These are phyloP conservation scores for Gobiocypris rarus DNA, from an alignment of 2,113 vertebrate species.

Conservation along the genomic window DNA sequence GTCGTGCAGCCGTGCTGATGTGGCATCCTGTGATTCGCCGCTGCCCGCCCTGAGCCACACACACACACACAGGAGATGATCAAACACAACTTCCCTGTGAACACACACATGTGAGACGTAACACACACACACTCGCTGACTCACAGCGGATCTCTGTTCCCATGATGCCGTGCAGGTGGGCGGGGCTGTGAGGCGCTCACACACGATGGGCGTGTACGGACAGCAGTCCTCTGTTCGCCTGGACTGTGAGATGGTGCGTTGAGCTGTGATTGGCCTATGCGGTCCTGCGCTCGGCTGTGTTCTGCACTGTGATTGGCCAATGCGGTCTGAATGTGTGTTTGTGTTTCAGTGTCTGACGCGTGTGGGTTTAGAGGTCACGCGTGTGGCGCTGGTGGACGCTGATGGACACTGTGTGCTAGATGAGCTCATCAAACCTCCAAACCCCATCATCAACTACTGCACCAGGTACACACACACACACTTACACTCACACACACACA, in stretches of 20 bases:
- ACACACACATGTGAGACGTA: neutral
- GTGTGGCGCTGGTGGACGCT: conserved; percentile 84
- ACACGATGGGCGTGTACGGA: too few relatives aligned
- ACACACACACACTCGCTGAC: neutral
- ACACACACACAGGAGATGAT: conserved; percentile 73
- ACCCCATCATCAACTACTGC: conserved; percentile 80
- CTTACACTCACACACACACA: conserved; percentile 6
- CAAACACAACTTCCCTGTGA: conserved; percentile 65
- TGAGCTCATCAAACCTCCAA: conserved; percentile 84
- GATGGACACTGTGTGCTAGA: conserved; percentile 82
- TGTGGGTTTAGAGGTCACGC: conserved; percentile 80
- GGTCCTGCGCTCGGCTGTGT: neutral
- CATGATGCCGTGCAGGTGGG: conserved; percentile 70
- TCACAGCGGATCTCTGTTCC: neutral
- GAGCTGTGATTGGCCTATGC: neutral
- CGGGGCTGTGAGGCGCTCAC: conserved; percentile 72
- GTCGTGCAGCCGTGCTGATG: conserved; percentile 44
- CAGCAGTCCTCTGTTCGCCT: conserved; percentile 86
- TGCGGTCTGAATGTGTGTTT: neutral
- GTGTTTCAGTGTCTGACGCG: conserved; percentile 81
- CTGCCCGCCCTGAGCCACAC: too few relatives aligned
- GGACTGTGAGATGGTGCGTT: conserved; percentile 92
- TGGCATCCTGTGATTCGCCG: conserved; percentile 68
- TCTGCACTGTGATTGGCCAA: neutral
- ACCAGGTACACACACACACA: conserved; percentile 77